Evolutionary conservation across 2,113 vertebrate species (phyloP).

Genomic region (Cricetomys ansorgei): DNA sequence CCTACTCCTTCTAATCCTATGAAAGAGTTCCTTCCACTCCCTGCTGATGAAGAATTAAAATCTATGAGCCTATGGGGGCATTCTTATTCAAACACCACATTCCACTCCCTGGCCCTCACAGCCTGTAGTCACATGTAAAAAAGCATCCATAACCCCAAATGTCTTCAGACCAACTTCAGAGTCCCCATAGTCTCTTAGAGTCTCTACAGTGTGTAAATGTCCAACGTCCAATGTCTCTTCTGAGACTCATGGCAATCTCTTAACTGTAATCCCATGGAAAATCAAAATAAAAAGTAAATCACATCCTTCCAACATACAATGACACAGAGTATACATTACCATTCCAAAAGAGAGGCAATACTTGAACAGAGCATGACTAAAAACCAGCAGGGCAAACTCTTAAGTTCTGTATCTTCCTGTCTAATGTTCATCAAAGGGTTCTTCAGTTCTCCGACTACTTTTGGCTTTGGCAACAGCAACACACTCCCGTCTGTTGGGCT

Average conservation of each 20-base stretch:
- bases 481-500: background rate
- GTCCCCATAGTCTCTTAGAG: background rate
- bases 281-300: background rate
- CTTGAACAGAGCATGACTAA: background rate
- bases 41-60: background rate
- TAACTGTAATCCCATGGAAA: background rate
- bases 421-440: background rate
- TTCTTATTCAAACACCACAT: background rate
- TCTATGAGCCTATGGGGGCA: background rate
- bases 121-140: background rate
- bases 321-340: background rate
- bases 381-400: background rate
- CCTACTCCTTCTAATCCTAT: background rate
- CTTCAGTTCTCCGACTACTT: background rate
- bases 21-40: background rate
- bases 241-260: background rate
- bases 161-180: background rate
- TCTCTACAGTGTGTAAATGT: background rate
- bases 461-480: background rate
- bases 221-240: background rate
- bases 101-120: background rate
- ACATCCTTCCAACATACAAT: background rate
- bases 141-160: background rate
- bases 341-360: background rate
- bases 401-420: background rate